Base-by-base conservation (phyloP, 2,113 vertebrate genomes). In the Capra hircus region DNA sequence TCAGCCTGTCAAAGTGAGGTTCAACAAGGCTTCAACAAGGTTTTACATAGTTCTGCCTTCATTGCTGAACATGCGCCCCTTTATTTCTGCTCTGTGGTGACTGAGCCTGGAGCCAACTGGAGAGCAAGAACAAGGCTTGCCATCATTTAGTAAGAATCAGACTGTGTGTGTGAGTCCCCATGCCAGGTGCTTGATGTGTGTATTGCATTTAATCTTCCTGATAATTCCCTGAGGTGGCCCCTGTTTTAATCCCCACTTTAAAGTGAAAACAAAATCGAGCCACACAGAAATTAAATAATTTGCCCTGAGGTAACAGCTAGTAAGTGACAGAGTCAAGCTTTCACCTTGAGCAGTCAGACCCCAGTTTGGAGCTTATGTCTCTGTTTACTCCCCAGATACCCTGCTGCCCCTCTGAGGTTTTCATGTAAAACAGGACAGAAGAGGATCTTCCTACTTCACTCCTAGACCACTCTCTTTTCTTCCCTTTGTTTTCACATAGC, bases 141-240 rank as follows among this genome's bases (percentile, higher is more conserved):
- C 45, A 12, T 28, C 62, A 11, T 15, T 45, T 36, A 67, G 64
- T 25, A 89, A 59, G 17, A 45, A 30, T 17, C 77, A 83, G 71
- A n/a, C 17, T 40, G 67, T 10, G 4, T 43, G 7, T 74, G 71
- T 5, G 1, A 59, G 7, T 53, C 52, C 17, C 14, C 15, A 33
- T 0, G 0, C 16, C 3, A 17, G 40, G 84, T 10, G 7, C 40
- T 50, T 25, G 5, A 6, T 1, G 0, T 62, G 30, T 1, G 7
- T n/a, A 25, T 52, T 89, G 50, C 28, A 55, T 43, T 45, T 88
- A 86, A 33, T 74, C 21, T 5, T 95, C 6, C 40, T 93, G 8
- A 87, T 48, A 71, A 19, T 27, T 36, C 67, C 89, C 52, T n/a
- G 40, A 33, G 36, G 33, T 40, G 1, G 28, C 25, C 81, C 55